Conservation (phyloP, 64 coral and sea anemone genomes). For the Pocillopora verrucosa region DNA sequence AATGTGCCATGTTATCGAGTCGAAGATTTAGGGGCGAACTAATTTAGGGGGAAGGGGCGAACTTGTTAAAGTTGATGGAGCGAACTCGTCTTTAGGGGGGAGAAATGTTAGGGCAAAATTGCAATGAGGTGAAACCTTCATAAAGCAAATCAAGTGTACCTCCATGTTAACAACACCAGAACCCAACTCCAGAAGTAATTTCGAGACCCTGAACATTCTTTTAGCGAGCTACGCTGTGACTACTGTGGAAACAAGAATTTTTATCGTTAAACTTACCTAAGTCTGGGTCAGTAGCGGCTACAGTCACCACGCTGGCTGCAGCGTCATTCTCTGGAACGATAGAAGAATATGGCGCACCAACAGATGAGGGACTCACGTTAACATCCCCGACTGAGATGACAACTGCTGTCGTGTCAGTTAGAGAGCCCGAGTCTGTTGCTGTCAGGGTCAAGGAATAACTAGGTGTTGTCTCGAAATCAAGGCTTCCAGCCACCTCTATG, state of each 20-base stretch:
- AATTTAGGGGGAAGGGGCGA: too few relatives aligned
- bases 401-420: slow-evolving; percentile 31
- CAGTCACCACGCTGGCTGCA: slow-evolving; percentile 53
- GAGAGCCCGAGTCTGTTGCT: slow-evolving; percentile 25
- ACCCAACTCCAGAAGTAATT: too few relatives aligned
- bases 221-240: too few relatives aligned
- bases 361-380: slow-evolving; percentile 38
- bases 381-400: slow-evolving; percentile 18
- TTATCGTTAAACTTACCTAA: neutral
- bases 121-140: too few relatives aligned
- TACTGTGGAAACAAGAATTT: neutral
- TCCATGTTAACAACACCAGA: too few relatives aligned
- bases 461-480: slow-evolving; percentile 38
- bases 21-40: too few relatives aligned
- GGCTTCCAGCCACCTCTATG: slow-evolving; percentile 49
- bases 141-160: too few relatives aligned
- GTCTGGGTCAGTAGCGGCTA: slow-evolving; percentile 43
- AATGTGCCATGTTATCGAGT: too few relatives aligned
- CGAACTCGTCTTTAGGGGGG: too few relatives aligned
- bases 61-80: too few relatives aligned
- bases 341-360: slow-evolving; percentile 39
- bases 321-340: slow-evolving; percentile 49
- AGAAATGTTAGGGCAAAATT: too few relatives aligned
- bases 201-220: too few relatives aligned
- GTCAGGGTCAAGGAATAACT: slow-evolving; percentile 43